phyloP scores from a whole-genome alignment of 2,113 vertebrate genomes.

The Phaethornis superciliosus region DNA sequence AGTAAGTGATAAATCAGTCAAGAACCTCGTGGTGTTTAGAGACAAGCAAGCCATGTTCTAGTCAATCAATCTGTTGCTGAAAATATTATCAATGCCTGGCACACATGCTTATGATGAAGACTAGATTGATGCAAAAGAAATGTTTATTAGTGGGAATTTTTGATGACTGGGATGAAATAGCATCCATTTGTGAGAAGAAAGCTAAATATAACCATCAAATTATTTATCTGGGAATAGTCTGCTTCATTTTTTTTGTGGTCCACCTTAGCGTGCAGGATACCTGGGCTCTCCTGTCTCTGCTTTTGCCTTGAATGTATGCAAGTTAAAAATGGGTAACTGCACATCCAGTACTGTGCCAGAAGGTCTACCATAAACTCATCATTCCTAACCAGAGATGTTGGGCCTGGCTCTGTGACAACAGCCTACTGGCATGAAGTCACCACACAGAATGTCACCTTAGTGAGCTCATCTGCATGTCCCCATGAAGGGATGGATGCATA shows the following conservation, averaged over 20 bases:
- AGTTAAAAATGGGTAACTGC: background rate
- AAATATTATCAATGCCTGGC: constrained; percentile 48
- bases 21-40: constrained; percentile 44
- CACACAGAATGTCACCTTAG: background rate
- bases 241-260: background rate
- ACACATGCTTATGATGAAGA: constrained; percentile 19
- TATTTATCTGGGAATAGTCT: background rate
- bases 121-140: constrained; percentile 6
- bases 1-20: background rate
- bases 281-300: background rate
- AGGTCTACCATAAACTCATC: background rate
- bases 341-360: background rate
- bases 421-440: background rate
- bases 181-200: constrained; percentile 9
- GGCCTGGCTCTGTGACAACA: background rate
- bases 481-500: accelerated
- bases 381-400: background rate
- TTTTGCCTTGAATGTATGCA: background rate
- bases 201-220: background rate
- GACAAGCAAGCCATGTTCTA: constrained; percentile 31
- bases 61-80: constrained; percentile 52
- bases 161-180: constrained; percentile 25
- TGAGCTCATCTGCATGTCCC: background rate
- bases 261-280: background rate
- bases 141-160: background rate